These are phyloP conservation scores for Dryoscopus gambensis DNA, from an alignment of 2,113 vertebrate genomes.

Conservation along the genomic window DNA sequence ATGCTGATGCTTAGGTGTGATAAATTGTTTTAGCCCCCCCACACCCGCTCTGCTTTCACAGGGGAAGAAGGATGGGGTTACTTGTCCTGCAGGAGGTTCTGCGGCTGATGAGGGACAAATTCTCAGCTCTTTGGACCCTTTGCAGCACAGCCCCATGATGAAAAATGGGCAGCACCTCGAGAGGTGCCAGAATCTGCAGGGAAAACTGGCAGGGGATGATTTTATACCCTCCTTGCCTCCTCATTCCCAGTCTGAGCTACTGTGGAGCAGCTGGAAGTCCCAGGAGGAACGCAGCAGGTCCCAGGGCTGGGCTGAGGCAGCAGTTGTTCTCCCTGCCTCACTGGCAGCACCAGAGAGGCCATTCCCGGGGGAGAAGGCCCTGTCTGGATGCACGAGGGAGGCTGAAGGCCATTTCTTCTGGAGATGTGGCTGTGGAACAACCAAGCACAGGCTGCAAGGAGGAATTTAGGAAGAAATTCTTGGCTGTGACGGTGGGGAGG, in stretches of 20 bases:
- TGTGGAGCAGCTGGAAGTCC: neutral
- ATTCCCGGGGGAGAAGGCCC: neutral
- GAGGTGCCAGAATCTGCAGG: neutral
- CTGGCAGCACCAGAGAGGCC: neutral
- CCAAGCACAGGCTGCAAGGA: neutral
- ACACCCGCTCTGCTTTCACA: neutral
- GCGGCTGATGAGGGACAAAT: neutral
- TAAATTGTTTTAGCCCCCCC: neutral
- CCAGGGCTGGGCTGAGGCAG: neutral
- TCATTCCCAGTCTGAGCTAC: neutral
- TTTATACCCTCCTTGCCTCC: neutral
- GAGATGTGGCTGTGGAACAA: neutral
- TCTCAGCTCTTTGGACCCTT: neutral
- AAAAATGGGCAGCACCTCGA: neutral
- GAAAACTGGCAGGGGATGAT: neutral
- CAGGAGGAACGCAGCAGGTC: neutral
- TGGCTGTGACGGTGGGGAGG: fast-evolving
- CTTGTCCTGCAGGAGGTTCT: neutral
- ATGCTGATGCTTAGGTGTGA: neutral
- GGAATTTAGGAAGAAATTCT: neutral
- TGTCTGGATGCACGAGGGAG: neutral
- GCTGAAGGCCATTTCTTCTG: neutral
- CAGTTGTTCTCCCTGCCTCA: neutral
- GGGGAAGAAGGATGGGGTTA: neutral
- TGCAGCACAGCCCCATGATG: neutral